phyloP scores from a whole-genome alignment of 92 coral and sea anemone species.

The Virgularia gustaviana region DNA sequence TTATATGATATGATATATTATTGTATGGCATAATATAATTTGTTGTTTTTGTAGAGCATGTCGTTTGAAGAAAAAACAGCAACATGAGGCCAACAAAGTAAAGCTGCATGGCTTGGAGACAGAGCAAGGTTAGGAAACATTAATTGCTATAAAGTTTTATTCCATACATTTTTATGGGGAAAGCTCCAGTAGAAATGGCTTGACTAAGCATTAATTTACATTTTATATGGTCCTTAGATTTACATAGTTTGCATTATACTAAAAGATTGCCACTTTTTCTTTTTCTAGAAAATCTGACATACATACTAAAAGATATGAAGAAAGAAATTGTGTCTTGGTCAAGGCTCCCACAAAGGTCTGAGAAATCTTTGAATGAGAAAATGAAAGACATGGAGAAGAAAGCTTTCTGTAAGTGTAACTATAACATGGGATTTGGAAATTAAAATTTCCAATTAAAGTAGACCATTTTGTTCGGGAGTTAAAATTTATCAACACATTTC shows the following conservation, averaged over 20 bases:
- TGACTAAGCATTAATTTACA: too few species aligned
- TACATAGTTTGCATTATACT: too few species aligned
- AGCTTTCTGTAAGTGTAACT: slow-evolving; percentile 28
- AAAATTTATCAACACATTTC: too few species aligned
- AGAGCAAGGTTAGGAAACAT: slow-evolving; percentile 75
- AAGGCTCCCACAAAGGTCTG: neutral
- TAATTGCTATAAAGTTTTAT: neutral
- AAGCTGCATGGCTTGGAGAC: slow-evolving; percentile 92
- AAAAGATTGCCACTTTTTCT: too few species aligned
- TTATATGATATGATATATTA: too few species aligned
- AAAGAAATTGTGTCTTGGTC: slow-evolving; percentile 50
- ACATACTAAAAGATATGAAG: slow-evolving; percentile 64
- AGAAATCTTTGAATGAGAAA: slow-evolving; percentile 20
- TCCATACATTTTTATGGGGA: neutral
- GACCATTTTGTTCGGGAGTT: too few species aligned
- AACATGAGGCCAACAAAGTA: slow-evolving; percentile 93
- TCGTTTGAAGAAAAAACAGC: slow-evolving; percentile 92
- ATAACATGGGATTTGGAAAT: too few species aligned
- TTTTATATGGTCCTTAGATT: too few species aligned
- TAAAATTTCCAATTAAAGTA: too few species aligned
- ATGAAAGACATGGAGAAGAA: slow-evolving; percentile 26
- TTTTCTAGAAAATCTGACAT: slow-evolving; percentile 60
- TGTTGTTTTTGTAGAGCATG: slow-evolving; percentile 80
- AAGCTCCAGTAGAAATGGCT: too few species aligned
- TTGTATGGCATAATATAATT: neutral